Percentiles rank a stretch among this genome's conserved stretches.
Conservation (phyloP, 2,797 vertebrate species). For the Pristis pectinata region DNA sequence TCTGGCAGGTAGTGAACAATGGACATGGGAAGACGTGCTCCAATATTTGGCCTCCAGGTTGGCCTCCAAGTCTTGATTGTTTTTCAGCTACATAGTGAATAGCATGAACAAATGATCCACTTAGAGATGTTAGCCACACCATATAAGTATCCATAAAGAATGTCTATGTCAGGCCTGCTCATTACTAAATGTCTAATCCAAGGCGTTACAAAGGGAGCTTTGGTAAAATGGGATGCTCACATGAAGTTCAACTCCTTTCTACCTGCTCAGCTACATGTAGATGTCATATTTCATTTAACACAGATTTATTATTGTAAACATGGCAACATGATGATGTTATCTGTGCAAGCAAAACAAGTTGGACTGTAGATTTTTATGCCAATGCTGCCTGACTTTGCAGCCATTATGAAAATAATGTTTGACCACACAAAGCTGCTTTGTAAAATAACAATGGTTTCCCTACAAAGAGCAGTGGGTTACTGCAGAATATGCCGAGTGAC, state of each 20-base stretch:
- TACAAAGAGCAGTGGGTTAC: background rate
- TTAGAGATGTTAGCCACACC: background rate
- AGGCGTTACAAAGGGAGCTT: background rate
- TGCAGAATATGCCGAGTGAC: background rate
- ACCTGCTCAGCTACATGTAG: background rate
- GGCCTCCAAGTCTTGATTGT: background rate
- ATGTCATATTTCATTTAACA: background rate
- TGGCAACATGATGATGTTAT: background rate
- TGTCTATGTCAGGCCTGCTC: background rate
- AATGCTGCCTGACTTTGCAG: background rate
- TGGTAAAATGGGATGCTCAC: background rate
- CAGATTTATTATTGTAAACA: background rate
- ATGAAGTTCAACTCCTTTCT: background rate
- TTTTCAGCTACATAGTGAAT: background rate
- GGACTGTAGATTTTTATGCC: background rate
- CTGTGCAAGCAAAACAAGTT: background rate
- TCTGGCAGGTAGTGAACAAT: too few species aligned
- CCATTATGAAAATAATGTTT: background rate
- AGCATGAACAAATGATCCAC: background rate
- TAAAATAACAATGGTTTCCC: background rate
- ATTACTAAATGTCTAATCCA: background rate
- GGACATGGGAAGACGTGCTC: too few species aligned
- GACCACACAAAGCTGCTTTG: background rate
- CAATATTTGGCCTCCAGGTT: too few species aligned
- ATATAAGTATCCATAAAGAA: background rate